Base-by-base conservation (phyloP, 2,888 invertebrate species). In the Spodoptera picta region DNA sequence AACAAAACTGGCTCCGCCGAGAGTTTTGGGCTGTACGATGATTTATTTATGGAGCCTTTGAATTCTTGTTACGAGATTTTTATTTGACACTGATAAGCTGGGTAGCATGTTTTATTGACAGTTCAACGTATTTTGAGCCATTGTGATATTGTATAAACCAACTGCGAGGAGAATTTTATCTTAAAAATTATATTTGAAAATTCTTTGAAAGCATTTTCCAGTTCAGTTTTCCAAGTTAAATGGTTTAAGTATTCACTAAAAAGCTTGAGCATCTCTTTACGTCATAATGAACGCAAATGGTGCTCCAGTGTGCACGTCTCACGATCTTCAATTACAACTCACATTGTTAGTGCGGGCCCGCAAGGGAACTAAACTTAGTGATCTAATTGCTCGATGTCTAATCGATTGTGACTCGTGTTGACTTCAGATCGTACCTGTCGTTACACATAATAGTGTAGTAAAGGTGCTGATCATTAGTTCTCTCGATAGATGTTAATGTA, bases 1-100 rank as follows among this genome's bases (percentile, higher is more conserved):
- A 87, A 86, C 85, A 83, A 82, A 77, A 80, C 80, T 75, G 79
- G 67, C 65, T 80, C 60, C 59, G 68, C 58, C 46, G 64, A 72
- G 73, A 70, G 59, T 75, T 78, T 69, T 51, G 52, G 68, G 53
- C 41, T 64, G 44, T 23, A 58, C 67, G 56, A 69, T 79, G 73
- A 79, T 69, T 75, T 79, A 75, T 75, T 67, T 66, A 73, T 52
- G 9, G 50, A 51, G 45, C 45, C 54, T 67, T 65, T 63, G 60
- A 60, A 53, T 66, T 74, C 48, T 56, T 56, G 24, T 36, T 54
- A 43, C 27, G 41, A 51, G 48, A 61, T 59, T 61, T 61, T 74
- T 61, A 59, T 66, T 61, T 70, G 59, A 60, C 68, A 63, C 58
- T 52, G 27, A 59, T 67, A 60, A 43, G 49, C 48, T 45, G 23